Conservation (phyloP, 2,797 vertebrate genomes). For the Dicrostonyx torquatus region DNA sequence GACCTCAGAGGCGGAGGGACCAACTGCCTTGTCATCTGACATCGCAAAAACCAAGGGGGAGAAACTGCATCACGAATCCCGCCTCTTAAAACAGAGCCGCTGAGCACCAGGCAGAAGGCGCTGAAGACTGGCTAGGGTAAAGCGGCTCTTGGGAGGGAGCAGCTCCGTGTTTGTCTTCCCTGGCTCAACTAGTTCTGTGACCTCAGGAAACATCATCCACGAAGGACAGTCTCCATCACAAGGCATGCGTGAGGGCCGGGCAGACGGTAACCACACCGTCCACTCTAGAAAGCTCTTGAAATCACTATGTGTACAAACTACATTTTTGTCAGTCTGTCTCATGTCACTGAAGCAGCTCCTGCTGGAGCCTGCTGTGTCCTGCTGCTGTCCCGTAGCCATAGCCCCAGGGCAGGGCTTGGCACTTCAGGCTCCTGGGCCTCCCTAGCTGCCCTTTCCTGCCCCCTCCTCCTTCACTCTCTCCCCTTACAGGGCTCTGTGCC, state of each 20-base stretch:
- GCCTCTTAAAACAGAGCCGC: background rate
- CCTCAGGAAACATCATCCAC: background rate
- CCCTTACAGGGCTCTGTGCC: background rate
- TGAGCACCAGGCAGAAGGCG: background rate
- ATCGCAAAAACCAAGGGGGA: no score
- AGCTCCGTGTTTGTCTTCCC: background rate
- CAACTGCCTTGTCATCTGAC: rapidly evolving
- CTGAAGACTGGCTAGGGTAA: background rate
- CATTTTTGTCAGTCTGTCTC: background rate
- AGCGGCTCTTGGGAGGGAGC: background rate
- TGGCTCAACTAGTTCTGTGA: background rate
- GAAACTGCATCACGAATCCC: background rate
- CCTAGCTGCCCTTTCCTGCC: background rate
- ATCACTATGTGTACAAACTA: background rate
- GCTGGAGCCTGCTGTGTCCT: background rate
- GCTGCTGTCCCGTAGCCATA: background rate
- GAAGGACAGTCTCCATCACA: background rate
- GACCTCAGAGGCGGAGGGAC: background rate
- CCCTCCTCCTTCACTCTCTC: background rate
- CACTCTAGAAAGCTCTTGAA: background rate
- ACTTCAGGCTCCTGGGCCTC: background rate
- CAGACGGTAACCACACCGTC: background rate
- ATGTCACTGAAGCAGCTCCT: background rate
- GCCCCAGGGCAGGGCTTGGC: background rate
- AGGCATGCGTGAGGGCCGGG: rapidly evolving